These are phyloP conservation scores for Pseudorhombus dupliciocellatus DNA, from an alignment of 2,113 vertebrate genomes.

Conservation along the genomic window DNA sequence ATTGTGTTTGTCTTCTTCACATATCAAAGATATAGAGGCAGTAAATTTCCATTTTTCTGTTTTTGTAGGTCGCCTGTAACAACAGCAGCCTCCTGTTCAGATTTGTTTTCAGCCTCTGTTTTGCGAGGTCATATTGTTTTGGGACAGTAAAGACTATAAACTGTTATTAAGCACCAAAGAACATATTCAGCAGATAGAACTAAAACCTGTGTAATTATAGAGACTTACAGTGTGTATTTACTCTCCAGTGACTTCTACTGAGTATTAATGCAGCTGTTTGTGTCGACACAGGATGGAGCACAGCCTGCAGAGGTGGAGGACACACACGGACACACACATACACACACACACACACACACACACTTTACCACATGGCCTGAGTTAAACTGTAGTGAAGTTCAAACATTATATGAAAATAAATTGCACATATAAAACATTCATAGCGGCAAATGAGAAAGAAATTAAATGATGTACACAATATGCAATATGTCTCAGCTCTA, in stretches of 20 bases:
- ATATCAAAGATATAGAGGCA: too few relatives aligned
- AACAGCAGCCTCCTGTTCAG: neutral
- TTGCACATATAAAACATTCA: neutral
- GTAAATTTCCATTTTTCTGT: neutral
- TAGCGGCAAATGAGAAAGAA: neutral
- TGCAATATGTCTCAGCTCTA: slow-evolving; percentile 2
- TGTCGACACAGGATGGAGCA: slow-evolving; percentile 25
- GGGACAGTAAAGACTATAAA: slow-evolving; percentile 14
- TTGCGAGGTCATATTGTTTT: slow-evolving; percentile 1
- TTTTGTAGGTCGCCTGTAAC: slow-evolving; percentile 8
- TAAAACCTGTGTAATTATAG: slow-evolving; percentile 25
- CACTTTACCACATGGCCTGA: slow-evolving; percentile 16
- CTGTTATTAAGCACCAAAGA: slow-evolving; percentile 35
- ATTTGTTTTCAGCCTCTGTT: slow-evolving; percentile 15
- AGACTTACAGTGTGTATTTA: slow-evolving; percentile 16
- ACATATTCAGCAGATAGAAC: slow-evolving; percentile 13
- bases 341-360: neutral
- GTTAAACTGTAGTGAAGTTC: slow-evolving; percentile 25
- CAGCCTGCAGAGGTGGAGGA: slow-evolving; percentile 19
- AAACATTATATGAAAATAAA: slow-evolving; percentile 23
- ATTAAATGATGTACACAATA: neutral
- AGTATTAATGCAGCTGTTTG: slow-evolving; percentile 17
- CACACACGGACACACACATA: slow-evolving; percentile 4
- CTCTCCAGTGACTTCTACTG: slow-evolving; percentile 1
- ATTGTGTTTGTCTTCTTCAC: too few relatives aligned